Base-by-base conservation (phyloP, 2,113 vertebrate species). In the Ammodytes dubius region DNA sequence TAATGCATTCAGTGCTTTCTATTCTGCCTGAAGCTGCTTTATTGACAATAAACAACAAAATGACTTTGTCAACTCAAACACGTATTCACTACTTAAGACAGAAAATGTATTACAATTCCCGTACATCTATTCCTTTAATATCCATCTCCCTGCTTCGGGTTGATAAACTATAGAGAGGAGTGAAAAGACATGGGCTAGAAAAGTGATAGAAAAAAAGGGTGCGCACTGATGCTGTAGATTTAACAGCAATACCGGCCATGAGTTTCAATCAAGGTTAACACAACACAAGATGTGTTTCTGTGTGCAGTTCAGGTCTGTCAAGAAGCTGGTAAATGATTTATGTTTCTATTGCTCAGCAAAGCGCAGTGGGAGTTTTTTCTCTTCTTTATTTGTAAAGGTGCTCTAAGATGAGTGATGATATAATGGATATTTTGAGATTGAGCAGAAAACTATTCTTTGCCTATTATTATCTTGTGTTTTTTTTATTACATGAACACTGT, bases 341-440 rank as follows among this genome's bases (percentile, higher is more conserved):
- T 77, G 73, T 37, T 57, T 63, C 57, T 64, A 46, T 43, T 80
- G 12, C 61, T 70, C 50, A 57, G 81, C 73, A 77, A 10, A 27
- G n/a, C 27, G 0, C 60, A 75, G 46, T 53, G 57, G 50, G 45
- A 58, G 57, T 27, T 6, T 14, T 73, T 66, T 43, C 61, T 56
- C 9, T 57, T 6, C 11, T 73, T 66, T 43, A 61, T 56, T 12
- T 57, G 10, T 43, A 27, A 42, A 19, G 14, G 14, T 64, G 43
- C 63, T 63, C 65, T 57, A 76, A 85, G 66, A 46, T 46, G 13
- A 67, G 47, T 37, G 10, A 83, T 77, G 63, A 83, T 52, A 19
- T 57, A 67, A 47, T 5, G 65, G 70, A 79, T 84, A 79, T 84
- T 85, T 75, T 74, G 39, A 68, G 56, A 84, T 37, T 43, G 47